A percentile compares a stretch with the other conserved stretches of the same genome.
Evolutionary conservation across 1,140 invertebrate genomes (phyloP).

Genomic region (Bradysia coprophila): DNA sequence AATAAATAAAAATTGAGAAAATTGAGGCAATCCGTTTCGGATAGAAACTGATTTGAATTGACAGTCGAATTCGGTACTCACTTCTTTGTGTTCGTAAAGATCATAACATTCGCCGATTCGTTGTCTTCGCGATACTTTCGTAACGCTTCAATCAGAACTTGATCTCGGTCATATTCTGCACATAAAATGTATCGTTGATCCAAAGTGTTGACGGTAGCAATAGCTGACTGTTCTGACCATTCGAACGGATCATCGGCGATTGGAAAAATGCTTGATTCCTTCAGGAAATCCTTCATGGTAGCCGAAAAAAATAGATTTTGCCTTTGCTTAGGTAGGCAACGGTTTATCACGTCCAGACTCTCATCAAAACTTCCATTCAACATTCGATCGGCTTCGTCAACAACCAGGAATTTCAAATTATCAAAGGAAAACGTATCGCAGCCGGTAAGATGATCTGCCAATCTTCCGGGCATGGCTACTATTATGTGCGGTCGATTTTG

Average conservation of each 20-base stretch:
- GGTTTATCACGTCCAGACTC: constrained; percentile 67
- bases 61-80: too few species aligned
- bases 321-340: constrained; percentile 54
- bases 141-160: constrained; percentile 79
- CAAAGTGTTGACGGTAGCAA: constrained; percentile 69
- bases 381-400: constrained; percentile 83
- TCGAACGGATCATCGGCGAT: constrained; percentile 21
- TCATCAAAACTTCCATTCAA: constrained; percentile 64
- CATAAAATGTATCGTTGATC: constrained; percentile 82
- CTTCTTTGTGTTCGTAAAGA: constrained; percentile 92
- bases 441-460: constrained; percentile 75
- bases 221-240: constrained; percentile 41
- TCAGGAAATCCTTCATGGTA: constrained; percentile 71
- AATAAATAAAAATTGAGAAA: too few species aligned
- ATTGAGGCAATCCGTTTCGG: too few species aligned
- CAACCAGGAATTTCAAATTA: constrained; percentile 66
- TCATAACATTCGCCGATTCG: constrained; percentile 64
- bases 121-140: constrained; percentile 53
- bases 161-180: constrained; percentile 79
- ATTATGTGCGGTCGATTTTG: constrained; percentile 82
- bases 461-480: constrained; percentile 77
- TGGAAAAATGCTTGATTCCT: constrained; percentile 24
- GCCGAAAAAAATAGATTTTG: constrained; percentile 90
- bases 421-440: constrained; percentile 67
- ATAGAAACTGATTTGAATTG: too few species aligned